Conservation (phyloP, 2,888 invertebrate genomes). For the Crocallis elinguaria region DNA sequence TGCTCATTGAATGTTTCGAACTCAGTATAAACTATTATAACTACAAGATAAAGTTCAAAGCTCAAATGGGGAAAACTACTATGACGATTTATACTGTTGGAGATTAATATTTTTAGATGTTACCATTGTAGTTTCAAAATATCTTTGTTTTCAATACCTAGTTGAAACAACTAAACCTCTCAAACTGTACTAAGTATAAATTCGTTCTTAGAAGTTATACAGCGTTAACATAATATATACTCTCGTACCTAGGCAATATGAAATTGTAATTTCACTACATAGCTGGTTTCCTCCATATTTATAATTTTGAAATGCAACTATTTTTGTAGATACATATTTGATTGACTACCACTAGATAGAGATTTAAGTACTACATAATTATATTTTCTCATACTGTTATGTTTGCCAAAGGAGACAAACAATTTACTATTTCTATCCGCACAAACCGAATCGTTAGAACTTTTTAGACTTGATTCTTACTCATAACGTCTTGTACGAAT, state of each 20-base stretch:
- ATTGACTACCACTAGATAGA: slow-evolving; percentile 82
- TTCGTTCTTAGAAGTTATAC: slow-evolving; percentile 60
- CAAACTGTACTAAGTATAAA: slow-evolving; percentile 29
- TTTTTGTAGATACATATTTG: slow-evolving; percentile 83
- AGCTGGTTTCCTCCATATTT: slow-evolving; percentile 58
- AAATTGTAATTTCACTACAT: slow-evolving; percentile 50
- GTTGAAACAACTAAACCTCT: background rate
- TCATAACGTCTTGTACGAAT: slow-evolving; percentile 42
- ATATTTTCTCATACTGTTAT: slow-evolving; percentile 80
- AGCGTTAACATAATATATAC: slow-evolving; percentile 39
- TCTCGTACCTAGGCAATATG: slow-evolving; percentile 39
- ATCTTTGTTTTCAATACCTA: slow-evolving; percentile 40
- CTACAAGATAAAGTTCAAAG: slow-evolving; percentile 57
- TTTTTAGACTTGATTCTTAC: slow-evolving; percentile 43
- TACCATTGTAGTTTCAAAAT: slow-evolving; percentile 50
- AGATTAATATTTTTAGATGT: slow-evolving; percentile 79
- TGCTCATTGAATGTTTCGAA: slow-evolving; percentile 70
- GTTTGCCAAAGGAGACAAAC: slow-evolving; percentile 70
- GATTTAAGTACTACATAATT: slow-evolving; percentile 69
- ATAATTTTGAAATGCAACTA: slow-evolving; percentile 79
- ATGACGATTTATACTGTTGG: slow-evolving; percentile 68
- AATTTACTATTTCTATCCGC: slow-evolving; percentile 63
- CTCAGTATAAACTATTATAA: slow-evolving; percentile 52
- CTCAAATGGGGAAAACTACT: slow-evolving; percentile 66
- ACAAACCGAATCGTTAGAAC: slow-evolving; percentile 62